phyloP scores from a whole-genome alignment of 2,888 invertebrate genomes.

The Synergus japonicus region DNA sequence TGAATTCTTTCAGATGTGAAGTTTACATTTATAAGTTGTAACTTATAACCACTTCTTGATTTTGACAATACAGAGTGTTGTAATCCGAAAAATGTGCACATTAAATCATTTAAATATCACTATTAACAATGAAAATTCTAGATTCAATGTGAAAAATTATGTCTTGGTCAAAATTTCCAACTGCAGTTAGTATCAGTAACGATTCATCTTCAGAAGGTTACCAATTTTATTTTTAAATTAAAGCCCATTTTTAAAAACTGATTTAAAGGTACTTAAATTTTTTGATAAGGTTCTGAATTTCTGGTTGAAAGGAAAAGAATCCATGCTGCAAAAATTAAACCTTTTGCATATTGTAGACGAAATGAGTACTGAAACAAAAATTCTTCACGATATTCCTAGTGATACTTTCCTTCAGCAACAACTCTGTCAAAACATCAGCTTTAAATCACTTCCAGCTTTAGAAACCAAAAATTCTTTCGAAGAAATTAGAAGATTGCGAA shows the following conservation, averaged over 20 bases:
- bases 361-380: background rate
- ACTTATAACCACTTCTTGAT: background rate
- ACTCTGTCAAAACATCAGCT: constrained; percentile 34
- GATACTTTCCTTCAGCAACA: constrained; percentile 9
- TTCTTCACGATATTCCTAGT: background rate
- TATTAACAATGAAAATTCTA: background rate
- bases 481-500: constrained; percentile 25
- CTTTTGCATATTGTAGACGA: background rate
- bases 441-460: constrained; percentile 54
- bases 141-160: constrained; percentile 15
- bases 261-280: background rate
- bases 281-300: background rate
- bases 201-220: background rate
- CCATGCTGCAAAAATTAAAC: background rate
- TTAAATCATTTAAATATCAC: background rate
- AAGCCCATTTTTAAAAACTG: background rate
- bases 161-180: constrained; percentile 1
- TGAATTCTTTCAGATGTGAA: background rate
- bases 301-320: background rate
- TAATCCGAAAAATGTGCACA: constrained; percentile 6
- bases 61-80: constrained; percentile 1
- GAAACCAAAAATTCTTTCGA: constrained; percentile 52
- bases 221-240: background rate
- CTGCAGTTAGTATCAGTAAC: background rate
- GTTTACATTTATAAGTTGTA: background rate